These are phyloP conservation scores for Apus apus DNA, from an alignment of 2,113 vertebrate species.

Conservation along the genomic window DNA sequence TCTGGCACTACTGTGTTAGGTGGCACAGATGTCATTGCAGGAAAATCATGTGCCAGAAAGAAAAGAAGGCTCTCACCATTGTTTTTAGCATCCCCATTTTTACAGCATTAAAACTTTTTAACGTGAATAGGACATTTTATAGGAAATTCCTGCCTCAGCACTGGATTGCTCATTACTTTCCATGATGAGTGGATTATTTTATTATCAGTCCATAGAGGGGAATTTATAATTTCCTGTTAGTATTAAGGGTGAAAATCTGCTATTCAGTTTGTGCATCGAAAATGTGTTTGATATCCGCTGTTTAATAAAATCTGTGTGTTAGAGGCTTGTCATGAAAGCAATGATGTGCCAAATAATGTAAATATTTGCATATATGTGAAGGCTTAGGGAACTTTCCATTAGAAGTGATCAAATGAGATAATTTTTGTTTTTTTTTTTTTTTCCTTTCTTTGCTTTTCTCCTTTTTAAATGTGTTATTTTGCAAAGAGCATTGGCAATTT, in stretches of 20 bases:
- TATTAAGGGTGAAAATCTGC: background rate
- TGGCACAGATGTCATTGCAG: background rate
- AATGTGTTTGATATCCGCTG: background rate
- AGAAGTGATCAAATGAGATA: background rate
- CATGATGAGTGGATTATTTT: background rate
- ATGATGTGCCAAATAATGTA: background rate
- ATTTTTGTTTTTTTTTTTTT: background rate
- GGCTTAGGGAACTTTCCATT: background rate
- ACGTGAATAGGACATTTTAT: background rate
- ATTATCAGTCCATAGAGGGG: background rate
- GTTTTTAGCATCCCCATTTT: background rate
- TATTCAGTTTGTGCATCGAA: background rate
- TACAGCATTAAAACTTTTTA: background rate
- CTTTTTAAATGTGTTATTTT: background rate
- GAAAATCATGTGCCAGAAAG: background rate
- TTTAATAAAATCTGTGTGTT: background rate
- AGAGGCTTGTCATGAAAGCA: background rate
- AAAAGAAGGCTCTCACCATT: background rate
- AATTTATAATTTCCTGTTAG: background rate
- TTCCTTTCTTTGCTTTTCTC: background rate
- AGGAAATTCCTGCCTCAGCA: background rate
- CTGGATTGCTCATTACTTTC: background rate
- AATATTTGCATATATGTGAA: background rate
- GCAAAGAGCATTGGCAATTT: background rate
- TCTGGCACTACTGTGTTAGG: accelerated